Evolutionary conservation across 37 sponge, comb jelly and placozoan genomes (phyloP).

Genomic region (Spongilla lacustris): DNA sequence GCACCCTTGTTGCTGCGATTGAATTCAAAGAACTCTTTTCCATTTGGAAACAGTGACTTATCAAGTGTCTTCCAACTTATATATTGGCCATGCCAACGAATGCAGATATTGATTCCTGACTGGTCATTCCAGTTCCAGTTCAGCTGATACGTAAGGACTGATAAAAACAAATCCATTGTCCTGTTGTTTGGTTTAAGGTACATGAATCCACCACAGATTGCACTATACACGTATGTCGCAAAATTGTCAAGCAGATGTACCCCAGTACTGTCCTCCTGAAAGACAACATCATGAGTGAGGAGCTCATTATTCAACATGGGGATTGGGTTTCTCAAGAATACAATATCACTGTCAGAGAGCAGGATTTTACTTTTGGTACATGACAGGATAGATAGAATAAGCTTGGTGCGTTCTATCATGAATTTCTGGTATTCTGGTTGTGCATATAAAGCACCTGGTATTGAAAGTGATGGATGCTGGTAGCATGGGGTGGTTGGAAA

Average conservation of each 20-base stretch:
- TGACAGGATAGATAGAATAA: neutral
- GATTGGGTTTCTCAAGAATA: conserved; percentile 4
- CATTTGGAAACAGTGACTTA: conserved; percentile 51
- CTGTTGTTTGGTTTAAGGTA: conserved; percentile 4
- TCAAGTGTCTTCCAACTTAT: conserved; percentile 36
- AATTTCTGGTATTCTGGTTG: conserved; percentile 18
- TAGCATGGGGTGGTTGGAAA: conserved; percentile 2
- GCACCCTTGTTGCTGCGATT: neutral
- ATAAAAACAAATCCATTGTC: conserved; percentile 31
- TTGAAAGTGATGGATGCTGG: neutral
- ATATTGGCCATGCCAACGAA: conserved; percentile 33
- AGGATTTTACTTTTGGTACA: conserved; percentile 7
- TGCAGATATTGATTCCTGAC: conserved; percentile 61
- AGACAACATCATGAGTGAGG: conserved; percentile 3
- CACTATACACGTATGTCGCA: neutral
- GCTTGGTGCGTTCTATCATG: conserved; percentile 20
- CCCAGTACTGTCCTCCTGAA: conserved; percentile 17
- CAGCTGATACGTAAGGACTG: conserved; percentile 43
- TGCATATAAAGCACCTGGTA: neutral
- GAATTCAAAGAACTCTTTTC: conserved; percentile 35
- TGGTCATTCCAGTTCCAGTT: conserved; percentile 65
- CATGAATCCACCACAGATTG: conserved; percentile 28
- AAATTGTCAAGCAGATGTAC: neutral
- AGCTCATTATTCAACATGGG: neutral
- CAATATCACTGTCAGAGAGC: conserved; percentile 10